Evolutionary conservation across 1,140 invertebrate genomes (phyloP).

Genomic region (Fopius arisanus): DNA sequence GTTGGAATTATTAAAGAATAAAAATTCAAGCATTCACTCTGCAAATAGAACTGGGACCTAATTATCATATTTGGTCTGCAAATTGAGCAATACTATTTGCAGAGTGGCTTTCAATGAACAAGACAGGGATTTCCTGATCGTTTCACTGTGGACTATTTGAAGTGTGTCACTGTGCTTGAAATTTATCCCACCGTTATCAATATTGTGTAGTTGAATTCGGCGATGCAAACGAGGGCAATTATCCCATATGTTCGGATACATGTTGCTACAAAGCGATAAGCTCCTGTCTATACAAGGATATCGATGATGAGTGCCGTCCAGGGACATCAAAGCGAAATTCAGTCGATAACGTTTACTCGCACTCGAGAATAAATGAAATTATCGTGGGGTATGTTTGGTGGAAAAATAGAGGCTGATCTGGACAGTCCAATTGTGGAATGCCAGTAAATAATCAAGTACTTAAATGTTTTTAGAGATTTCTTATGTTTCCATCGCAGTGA

Average conservation of each 20-base stretch:
- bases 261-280: slow-evolving; percentile 1
- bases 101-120: no score
- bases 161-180: not conserved
- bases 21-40: no score
- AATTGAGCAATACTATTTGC: no score
- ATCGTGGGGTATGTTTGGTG: not conserved
- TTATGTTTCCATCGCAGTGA: no score
- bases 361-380: not conserved
- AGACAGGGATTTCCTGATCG: not conserved
- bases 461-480: no score
- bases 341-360: not conserved
- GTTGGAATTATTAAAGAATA: no score
- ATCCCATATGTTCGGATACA: not conserved
- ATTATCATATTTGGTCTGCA: no score
- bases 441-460: no score
- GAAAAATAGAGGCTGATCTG: not conserved
- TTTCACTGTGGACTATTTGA: not conserved
- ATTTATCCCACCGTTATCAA: not conserved
- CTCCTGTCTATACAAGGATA: not conserved
- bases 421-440: no score
- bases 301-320: not conserved
- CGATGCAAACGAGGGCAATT: not conserved
- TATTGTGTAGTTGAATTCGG: not conserved
- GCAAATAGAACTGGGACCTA: no score
- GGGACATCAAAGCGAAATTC: not conserved